Evolutionary conservation across 2,113 vertebrate genomes (phyloP).

Genomic region (Suricata suricatta): DNA sequence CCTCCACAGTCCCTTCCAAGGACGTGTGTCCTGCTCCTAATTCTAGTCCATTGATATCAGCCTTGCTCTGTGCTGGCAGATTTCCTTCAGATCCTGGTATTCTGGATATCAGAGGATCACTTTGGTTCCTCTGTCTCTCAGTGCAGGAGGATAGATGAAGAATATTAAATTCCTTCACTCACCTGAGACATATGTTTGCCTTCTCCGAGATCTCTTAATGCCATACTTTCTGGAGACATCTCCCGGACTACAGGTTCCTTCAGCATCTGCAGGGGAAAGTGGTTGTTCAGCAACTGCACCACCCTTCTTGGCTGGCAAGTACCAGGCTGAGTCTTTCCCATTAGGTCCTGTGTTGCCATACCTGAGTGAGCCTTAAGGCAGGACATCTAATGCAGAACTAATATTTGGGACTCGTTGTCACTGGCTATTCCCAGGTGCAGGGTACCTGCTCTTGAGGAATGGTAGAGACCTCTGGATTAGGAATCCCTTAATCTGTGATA

Average conservation of each 20-base stretch:
- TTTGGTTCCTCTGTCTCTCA: neutral
- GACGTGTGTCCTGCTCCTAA: neutral
- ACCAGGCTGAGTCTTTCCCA: no score
- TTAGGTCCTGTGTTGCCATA: no score
- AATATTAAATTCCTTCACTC: neutral
- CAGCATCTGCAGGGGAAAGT: neutral
- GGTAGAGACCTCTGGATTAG: neutral
- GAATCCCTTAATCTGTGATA: neutral
- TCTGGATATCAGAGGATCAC: neutral
- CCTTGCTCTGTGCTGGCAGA: neutral
- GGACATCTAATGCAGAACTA: neutral
- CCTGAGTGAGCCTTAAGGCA: neutral
- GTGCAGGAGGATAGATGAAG: accelerated
- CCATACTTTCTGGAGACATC: neutral
- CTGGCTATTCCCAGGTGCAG: neutral
- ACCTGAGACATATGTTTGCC: neutral
- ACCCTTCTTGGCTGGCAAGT: neutral
- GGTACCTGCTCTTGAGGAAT: neutral
- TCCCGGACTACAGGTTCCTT: neutral
- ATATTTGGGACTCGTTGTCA: neutral
- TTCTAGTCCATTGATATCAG: neutral
- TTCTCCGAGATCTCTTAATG: neutral
- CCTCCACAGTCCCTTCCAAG: neutral
- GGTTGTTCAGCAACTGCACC: neutral
- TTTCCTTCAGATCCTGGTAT: neutral